A percentile compares a stretch with the other conserved stretches of the same genome.
These are phyloP conservation scores for Trachymyrmex septentrionalis DNA, from an alignment of 1,140 invertebrate species.

Conservation along the genomic window DNA sequence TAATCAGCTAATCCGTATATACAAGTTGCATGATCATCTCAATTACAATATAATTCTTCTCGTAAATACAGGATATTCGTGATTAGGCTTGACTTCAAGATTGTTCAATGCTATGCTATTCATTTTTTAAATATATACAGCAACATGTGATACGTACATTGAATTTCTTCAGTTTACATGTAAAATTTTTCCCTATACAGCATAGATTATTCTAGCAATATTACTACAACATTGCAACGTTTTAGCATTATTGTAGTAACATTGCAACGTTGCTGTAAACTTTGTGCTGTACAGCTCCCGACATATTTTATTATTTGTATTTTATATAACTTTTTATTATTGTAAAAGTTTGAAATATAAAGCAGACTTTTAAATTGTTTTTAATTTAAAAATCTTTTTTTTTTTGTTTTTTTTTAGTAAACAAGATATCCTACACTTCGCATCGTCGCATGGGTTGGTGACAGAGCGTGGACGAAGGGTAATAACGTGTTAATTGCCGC, in stretches of 20 bases:
- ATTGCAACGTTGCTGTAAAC: no score
- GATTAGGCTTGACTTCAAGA: background rate
- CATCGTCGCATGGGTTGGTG: background rate
- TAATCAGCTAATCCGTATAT: conserved; percentile 26
- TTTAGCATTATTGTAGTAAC: no score
- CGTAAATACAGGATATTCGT: background rate
- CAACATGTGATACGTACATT: background rate
- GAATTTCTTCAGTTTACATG: background rate
- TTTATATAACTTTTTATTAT: background rate
- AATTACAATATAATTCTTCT: background rate
- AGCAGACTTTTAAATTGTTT: background rate
- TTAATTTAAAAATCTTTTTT: background rate
- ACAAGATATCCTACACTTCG: background rate
- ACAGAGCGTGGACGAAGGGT: conserved; percentile 28
- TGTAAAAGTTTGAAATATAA: background rate
- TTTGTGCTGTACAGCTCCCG: no score
- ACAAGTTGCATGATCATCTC: background rate
- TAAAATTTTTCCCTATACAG: background rate
- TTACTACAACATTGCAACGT: no score
- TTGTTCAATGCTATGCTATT: background rate
- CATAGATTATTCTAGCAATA: no score
- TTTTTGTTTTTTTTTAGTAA: background rate
- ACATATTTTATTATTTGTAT: background rate
- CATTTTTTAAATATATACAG: background rate
- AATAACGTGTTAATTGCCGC: conserved; percentile 71